Base-by-base conservation (phyloP, 2,888 invertebrate genomes). In the Stenichneumon culpator region DNA sequence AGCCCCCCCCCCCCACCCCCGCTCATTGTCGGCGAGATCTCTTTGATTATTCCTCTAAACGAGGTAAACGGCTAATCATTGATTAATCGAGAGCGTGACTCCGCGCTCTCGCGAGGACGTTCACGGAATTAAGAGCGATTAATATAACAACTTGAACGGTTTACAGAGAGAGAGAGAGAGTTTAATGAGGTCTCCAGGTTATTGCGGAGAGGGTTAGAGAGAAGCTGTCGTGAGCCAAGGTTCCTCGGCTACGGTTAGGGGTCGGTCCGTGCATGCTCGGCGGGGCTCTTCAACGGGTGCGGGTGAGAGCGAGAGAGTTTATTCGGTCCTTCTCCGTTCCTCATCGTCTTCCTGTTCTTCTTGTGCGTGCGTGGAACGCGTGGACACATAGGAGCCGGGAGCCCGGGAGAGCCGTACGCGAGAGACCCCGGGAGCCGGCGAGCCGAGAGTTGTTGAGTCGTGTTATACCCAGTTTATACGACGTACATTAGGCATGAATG, bases 401-500 rank as follows among this genome's bases (percentile, higher is more conserved):
- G 84, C 85, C 44, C 89, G 87, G 84, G 60, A 63, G 60, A 28
- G 6, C 63, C 63, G 63, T 25, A 73, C 74, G 63, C 54, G 47
- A 50, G 74, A 63, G 60, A 63, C 16, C 60, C 87, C 89, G 89
- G 82, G 74, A 75, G 19, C 70, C 44, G 74, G 36, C 54, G 19
- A 50, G 60, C 77, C 77, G 87, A 89, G 90, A 92, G 92, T 92
- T 91, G 92, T 92, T 91, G 92, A 93, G 93, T 92, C 92, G 93
- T 92, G 93, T 93, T 94, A 94, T 92, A 93, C 92, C 93, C 92
- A 93, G 93, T 93, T 94, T 93, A 93, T 94, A 92, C 94, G 93
- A 93, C 93, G 94, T 93, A 93, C 93, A 93, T 93, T 93, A 93
- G 93, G 91, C 93, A 93, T 94, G 94, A 94, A 94, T 94, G 93